Conservation (phyloP, 2,888 invertebrate species). For the Aporophyla nigra region DNA sequence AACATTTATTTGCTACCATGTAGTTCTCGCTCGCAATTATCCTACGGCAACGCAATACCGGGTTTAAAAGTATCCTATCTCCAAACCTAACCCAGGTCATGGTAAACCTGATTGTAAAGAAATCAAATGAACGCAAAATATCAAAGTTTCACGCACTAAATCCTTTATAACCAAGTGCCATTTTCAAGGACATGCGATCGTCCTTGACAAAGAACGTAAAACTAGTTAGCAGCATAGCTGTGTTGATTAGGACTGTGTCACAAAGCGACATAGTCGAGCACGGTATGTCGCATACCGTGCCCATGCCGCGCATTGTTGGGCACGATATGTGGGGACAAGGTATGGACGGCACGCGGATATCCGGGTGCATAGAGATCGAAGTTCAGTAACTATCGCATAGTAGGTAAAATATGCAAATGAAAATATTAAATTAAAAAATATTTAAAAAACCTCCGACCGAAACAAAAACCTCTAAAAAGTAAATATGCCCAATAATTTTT, state of each 20-base stretch:
- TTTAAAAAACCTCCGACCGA: too few species aligned
- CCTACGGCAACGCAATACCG: background rate
- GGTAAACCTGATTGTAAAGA: background rate
- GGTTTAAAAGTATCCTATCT: background rate
- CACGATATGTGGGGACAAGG: conserved; percentile 29
- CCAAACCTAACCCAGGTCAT: background rate
- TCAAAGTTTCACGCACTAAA: background rate
- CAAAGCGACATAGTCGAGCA: conserved; percentile 61
- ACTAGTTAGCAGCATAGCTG: conserved; percentile 60
- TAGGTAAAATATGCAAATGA: too few species aligned
- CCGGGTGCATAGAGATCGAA: background rate
- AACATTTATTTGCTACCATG: too few species aligned
- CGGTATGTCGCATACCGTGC: conserved; percentile 63
- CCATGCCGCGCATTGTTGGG: conserved; percentile 54
- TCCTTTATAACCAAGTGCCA: background rate
- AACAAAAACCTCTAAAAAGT: too few species aligned
- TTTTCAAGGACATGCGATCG: conserved; percentile 11
- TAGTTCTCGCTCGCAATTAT: background rate
- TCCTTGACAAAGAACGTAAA: conserved; percentile 42
- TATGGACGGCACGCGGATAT: conserved; percentile 27
- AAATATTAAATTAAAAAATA: too few species aligned
- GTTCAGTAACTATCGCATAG: background rate
- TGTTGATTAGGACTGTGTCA: conserved; percentile 56
- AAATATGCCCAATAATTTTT: too few species aligned
- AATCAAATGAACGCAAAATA: background rate